phyloP scores from a whole-genome alignment of 2,888 invertebrate species.

The Sycophila texana region DNA sequence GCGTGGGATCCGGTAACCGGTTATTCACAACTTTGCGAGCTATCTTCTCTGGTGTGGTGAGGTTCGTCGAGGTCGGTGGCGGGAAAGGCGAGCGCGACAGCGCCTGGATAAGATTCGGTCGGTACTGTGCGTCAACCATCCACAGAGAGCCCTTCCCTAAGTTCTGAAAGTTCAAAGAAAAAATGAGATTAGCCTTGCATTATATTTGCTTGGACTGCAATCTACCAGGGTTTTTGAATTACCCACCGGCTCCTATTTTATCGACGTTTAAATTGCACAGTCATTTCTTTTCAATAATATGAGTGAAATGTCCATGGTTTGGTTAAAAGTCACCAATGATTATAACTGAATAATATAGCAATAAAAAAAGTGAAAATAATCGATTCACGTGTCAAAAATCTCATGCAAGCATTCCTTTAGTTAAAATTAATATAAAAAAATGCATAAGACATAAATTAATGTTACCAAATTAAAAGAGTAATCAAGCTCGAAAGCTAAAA shows the following conservation, averaged over 20 bases:
- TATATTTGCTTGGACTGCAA: neutral
- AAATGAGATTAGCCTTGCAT: neutral
- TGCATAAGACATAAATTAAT: no score
- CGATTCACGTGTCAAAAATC: no score
- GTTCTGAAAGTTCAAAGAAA: conserved; percentile 79
- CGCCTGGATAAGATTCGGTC: conserved; percentile 92
- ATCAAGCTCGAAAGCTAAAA: no score
- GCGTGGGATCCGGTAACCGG: conserved; percentile 83
- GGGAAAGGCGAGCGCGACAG: conserved; percentile 92
- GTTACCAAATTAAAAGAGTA: no score
- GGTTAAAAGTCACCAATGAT: no score
- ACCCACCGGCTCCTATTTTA: conserved; percentile 8
- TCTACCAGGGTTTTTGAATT: neutral
- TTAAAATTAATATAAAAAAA: no score
- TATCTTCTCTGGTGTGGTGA: conserved; percentile 70
- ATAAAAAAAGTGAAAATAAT: no score
- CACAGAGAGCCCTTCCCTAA: conserved; percentile 96
- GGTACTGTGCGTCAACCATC: conserved; percentile 95
- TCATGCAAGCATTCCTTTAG: no score
- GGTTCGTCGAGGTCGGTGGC: conserved; percentile 74
- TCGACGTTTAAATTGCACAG: neutral
- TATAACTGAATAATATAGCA: no score
- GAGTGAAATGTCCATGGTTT: no score
- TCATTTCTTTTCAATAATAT: no score
- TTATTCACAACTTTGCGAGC: conserved; percentile 66